phyloP scores from a whole-genome alignment of 2,888 invertebrate species.

The Acanthosepion lycidas region DNA sequence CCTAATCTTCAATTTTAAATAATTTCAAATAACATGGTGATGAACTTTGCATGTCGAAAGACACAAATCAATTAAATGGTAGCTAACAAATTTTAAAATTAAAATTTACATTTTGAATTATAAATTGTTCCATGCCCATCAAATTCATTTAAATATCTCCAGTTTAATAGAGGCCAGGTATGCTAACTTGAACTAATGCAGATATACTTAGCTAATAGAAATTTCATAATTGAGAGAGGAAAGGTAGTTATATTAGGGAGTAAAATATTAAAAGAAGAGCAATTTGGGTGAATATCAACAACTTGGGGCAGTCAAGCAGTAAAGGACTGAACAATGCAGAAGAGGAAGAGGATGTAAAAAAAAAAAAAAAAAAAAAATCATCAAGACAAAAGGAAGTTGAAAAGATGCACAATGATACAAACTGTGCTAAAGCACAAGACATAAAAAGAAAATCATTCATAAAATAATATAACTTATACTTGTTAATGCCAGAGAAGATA shows the following conservation, averaged over 20 bases:
- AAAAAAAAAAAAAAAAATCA: neutral
- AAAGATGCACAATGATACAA: neutral
- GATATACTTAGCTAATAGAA: neutral
- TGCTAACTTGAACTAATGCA: neutral
- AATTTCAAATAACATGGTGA: neutral
- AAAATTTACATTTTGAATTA: neutral
- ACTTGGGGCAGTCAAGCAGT: neutral
- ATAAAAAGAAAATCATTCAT: neutral
- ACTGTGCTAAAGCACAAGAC: conserved; percentile 1
- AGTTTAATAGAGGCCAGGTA: neutral
- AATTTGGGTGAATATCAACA: neutral
- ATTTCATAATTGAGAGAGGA: too few relatives aligned
- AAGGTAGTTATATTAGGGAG: neutral
- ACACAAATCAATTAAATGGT: too few relatives aligned
- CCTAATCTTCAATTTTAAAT: neutral
- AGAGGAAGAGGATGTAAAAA: neutral
- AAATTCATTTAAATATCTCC: neutral
- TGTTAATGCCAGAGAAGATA: neutral
- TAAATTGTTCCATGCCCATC: neutral
- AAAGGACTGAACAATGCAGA: neutral
- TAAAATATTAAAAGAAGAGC: neutral
- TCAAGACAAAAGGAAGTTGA: neutral
- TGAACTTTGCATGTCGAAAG: too few relatives aligned
- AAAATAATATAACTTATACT: neutral
- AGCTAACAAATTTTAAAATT: neutral